Evolutionary conservation across 2,888 invertebrate genomes (phyloP), one percentile per base, ranked within the genome.

Genomic region (Pseudanteris insignis): DNA sequence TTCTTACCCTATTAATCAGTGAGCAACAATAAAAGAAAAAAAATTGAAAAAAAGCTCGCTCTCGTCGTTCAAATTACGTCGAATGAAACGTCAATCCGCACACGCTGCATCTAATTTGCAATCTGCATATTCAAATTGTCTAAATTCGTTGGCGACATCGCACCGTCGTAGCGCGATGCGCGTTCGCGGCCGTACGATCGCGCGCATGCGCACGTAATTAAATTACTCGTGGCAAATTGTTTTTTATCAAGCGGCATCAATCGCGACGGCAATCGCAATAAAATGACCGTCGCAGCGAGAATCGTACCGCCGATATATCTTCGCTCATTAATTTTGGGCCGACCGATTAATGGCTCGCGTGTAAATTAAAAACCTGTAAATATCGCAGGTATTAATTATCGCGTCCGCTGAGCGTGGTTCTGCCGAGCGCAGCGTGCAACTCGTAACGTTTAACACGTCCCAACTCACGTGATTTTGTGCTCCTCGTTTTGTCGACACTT

Each of bases 281-380:
- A 61, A 55, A 53, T 43, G 29, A 36, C 10, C 28, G 30, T 34
- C 14, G 60, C 41, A 14, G 21, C 26, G 24, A 18, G 41, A 26
- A 43, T 36, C 47, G 30, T 34, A 13, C 41, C 29, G 34, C 9
- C 63, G 50, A 54, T 63, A 50, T 54, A 63, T 63, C 63, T 46
- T 41, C 6, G 44, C 50, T 63, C 63, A 58, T 63, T 63, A 53
- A 58, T 63, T 63, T 58, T 44, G 29, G 46, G 33, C 40, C 40
- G 48, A 28, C 32, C 58, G 54, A 63, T 63, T 54, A 63, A 59
- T 54, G 46, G 46, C 58, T 54, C 36, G 30, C 28, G 44, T 41
- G 54, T 54, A 63, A 58, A 63, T 63, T 63, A 63, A 63, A 63
- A 58, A 63, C 58, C 54, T 44, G 58, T 54, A 63, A 54, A 63